These are phyloP conservation scores for Nomada lathburiana DNA, from an alignment of 2,888 invertebrate species.

Conservation along the genomic window DNA sequence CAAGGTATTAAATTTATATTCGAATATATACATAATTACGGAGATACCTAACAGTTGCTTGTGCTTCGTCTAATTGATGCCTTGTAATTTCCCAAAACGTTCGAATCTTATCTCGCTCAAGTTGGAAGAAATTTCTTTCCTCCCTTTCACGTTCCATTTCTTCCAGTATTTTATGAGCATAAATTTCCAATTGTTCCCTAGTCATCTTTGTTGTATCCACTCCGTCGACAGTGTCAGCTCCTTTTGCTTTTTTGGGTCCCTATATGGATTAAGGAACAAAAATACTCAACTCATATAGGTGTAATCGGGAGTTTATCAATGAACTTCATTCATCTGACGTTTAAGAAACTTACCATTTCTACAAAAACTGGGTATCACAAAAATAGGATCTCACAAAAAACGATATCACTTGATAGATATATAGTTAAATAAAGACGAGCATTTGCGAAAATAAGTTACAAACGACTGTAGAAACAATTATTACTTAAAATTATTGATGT, in stretches of 20 bases:
- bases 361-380: constrained; percentile 15
- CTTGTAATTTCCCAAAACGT: constrained; percentile 98
- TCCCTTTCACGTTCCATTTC: constrained; percentile 97
- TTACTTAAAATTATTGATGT: constrained; percentile 23
- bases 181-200: constrained; percentile 96
- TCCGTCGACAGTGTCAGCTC: constrained; percentile 89
- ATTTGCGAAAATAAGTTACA: constrained; percentile 23
- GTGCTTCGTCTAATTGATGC: constrained; percentile 94
- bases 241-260: constrained; percentile 77
- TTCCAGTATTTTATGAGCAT: constrained; percentile 93
- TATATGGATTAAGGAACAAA: constrained; percentile 22
- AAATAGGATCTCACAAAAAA: background rate
- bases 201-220: constrained; percentile 96
- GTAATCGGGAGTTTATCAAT: constrained; percentile 16
- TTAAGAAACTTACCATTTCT: constrained; percentile 59
- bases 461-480: constrained; percentile 17
- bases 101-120: constrained; percentile 96
- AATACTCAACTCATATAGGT: background rate
- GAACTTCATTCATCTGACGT: background rate
- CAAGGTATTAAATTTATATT: background rate
- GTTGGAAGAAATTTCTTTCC: constrained; percentile 97
- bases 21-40: background rate
- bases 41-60: constrained; percentile 87
- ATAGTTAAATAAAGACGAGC: background rate
- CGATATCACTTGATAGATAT: background rate